Evolutionary conservation across 92 coral and sea anemone species (phyloP).

Genomic region (Pocillopora meandrina): DNA sequence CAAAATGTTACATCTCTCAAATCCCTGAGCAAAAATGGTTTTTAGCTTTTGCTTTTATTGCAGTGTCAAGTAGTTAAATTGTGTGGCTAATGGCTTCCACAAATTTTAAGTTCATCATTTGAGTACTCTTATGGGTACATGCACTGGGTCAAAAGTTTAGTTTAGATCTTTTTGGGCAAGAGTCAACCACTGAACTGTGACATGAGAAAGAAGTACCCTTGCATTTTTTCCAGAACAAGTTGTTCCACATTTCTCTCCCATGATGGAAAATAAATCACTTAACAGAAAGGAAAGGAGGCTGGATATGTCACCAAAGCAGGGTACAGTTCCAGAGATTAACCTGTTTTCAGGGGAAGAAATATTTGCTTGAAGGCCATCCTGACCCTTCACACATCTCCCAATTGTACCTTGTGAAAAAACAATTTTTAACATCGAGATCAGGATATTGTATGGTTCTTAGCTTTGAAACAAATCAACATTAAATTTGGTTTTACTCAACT

Average conservation of each 20-base stretch:
- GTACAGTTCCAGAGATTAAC: conserved; percentile 50
- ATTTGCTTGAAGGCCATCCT: conserved; percentile 39
- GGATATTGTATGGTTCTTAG: neutral
- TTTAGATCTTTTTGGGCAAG: too few species aligned
- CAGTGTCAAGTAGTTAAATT: too few species aligned
- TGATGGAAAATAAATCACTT: neutral
- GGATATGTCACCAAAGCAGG: conserved; percentile 28
- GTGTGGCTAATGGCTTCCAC: too few species aligned
- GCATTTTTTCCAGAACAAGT: conserved; percentile 51
- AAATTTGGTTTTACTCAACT: too few species aligned
- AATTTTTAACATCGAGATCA: neutral
- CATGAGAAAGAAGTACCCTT: too few species aligned
- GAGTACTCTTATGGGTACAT: too few species aligned
- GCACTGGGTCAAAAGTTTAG: too few species aligned
- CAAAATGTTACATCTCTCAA: too few species aligned
- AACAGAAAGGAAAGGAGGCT: conserved; percentile 28
- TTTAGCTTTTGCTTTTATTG: too few species aligned
- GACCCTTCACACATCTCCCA: neutral
- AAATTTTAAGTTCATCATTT: too few species aligned
- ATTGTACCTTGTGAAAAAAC: neutral
- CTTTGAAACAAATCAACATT: neutral
- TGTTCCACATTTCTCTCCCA: conserved; percentile 65
- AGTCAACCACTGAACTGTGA: neutral
- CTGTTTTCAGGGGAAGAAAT: conserved; percentile 73
- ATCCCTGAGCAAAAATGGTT: too few species aligned